Base-by-base conservation (phyloP, 2,888 invertebrate genomes). In the Trissonchulus latispiculum region DNA sequence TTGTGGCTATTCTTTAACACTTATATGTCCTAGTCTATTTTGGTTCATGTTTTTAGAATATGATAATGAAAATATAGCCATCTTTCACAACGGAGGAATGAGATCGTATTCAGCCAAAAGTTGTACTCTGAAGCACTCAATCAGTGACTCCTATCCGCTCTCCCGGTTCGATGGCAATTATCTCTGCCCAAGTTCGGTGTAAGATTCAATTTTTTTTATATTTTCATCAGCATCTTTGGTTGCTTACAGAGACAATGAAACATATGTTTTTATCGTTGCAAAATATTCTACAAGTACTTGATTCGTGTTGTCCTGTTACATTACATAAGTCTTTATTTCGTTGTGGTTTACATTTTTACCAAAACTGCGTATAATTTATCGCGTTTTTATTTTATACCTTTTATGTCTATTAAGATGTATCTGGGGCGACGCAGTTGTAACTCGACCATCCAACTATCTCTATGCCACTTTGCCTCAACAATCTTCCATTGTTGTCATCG, bases 71-170 rank as follows among this genome's bases (percentile, higher is more conserved):
- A n/a, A n/a, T n/a, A n/a, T n/a, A n/a, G n/a, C n/a, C n/a, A n/a
- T n/a, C n/a, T 33, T 68, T 32, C 35, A 32, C 69, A 8, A 23
- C 28, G n/a, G 35, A n/a, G 69, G 69, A 32, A n/a, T 36, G 8
- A 23, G 36, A 15, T 35, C 36, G 33, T 68, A 68, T 33, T 68
- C 69, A 33, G 62, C 87, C 88, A 72, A 90, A 90, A 1, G 89
- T 88, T n/a, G 84, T 88, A 76, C 88, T 89, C 72, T 85, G 89
- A 75, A 90, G 90, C 81, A 89, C 69, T n/a, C 33, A 33, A 36
- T 68, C 15, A n/a, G 35, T 36, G 69, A 36, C n/a, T n/a, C 69
- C 8, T 68, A 68, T 68, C 69, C 69, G 8, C n/a, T 68, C 35
- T 23, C 69, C n/a, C 35, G 33, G n/a, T n/a, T 35, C 33, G 69